Conservation (phyloP, 2,888 invertebrate species). For the Limenitis camilla region DNA sequence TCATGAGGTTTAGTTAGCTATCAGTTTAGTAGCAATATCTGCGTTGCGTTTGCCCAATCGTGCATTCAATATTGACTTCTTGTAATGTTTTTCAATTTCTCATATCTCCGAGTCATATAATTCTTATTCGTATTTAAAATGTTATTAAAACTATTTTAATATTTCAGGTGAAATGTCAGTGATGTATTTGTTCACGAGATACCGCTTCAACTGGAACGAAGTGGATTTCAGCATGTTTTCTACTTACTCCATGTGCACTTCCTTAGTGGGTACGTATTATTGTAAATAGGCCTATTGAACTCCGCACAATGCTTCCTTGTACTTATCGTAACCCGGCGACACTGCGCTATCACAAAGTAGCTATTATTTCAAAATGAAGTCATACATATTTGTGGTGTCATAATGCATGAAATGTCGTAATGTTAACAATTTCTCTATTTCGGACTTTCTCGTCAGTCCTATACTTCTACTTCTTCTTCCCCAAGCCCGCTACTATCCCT, state of each 20-base stretch:
- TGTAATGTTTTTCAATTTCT: too few relatives aligned
- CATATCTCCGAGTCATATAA: too few relatives aligned
- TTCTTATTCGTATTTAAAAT: too few relatives aligned
- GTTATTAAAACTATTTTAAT: too few relatives aligned
- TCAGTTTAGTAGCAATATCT: too few relatives aligned
- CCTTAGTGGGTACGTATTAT: conserved; percentile 79
- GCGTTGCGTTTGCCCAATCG: too few relatives aligned
- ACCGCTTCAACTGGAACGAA: conserved; percentile 91
- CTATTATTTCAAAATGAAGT: neutral
- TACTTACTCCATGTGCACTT: conserved; percentile 88
- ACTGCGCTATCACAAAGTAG: neutral
- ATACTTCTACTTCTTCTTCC: too few relatives aligned
- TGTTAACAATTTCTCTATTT: too few relatives aligned
- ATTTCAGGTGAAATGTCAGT: conserved; percentile 89
- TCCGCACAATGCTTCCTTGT: conserved; percentile 7
- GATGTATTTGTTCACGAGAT: conserved; percentile 86
- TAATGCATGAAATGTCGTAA: neutral
- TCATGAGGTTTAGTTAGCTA: too few relatives aligned
- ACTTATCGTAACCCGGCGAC: neutral
- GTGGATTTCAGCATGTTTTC: conserved; percentile 90
- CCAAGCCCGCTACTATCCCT: too few relatives aligned
- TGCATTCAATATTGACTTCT: too few relatives aligned
- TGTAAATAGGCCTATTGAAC: conserved; percentile 5
- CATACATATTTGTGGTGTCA: neutral
- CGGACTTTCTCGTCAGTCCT: too few relatives aligned